Evolutionary conservation across 2,888 invertebrate species (phyloP).

Genomic region (Hololepta plana): DNA sequence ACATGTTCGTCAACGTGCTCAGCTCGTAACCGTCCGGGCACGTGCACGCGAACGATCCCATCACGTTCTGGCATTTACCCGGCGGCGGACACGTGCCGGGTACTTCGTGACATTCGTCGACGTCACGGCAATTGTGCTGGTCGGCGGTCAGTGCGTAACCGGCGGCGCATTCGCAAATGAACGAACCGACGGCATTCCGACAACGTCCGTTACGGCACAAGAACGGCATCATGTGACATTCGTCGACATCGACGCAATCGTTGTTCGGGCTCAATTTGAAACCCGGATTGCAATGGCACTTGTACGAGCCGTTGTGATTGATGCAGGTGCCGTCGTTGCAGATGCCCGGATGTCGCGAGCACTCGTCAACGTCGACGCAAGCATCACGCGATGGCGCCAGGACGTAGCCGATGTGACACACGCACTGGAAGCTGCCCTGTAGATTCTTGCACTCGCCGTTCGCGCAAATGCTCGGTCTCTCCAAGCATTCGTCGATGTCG

Average conservation of each 20-base stretch:
- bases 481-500: slow-evolving; percentile 59
- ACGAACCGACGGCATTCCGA: slow-evolving; percentile 61
- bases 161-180: slow-evolving; percentile 62
- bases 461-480: slow-evolving; percentile 44
- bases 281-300: slow-evolving; percentile 56
- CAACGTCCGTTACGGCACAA: slow-evolving; percentile 76
- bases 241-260: slow-evolving; percentile 68
- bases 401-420: slow-evolving; percentile 55
- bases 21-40: slow-evolving; percentile 66
- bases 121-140: slow-evolving; percentile 59
- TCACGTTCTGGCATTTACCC: slow-evolving; percentile 46
- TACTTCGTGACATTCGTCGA: slow-evolving; percentile 61
- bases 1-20: slow-evolving; percentile 37
- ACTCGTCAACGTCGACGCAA: slow-evolving; percentile 59
- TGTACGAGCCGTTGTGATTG: slow-evolving; percentile 50
- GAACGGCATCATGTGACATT: slow-evolving; percentile 67
- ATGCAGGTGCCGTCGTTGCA: slow-evolving; percentile 64
- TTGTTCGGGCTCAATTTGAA: slow-evolving; percentile 61
- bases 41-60: slow-evolving; percentile 54
- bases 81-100: slow-evolving; percentile 41
- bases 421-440: slow-evolving; percentile 61
- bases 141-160: slow-evolving; percentile 60
- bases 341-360: slow-evolving; percentile 45
- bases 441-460: slow-evolving; percentile 66
- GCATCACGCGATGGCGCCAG: slow-evolving; percentile 43